These are phyloP conservation scores for Otus sunia DNA, from an alignment of 2,113 vertebrate genomes.

Conservation along the genomic window DNA sequence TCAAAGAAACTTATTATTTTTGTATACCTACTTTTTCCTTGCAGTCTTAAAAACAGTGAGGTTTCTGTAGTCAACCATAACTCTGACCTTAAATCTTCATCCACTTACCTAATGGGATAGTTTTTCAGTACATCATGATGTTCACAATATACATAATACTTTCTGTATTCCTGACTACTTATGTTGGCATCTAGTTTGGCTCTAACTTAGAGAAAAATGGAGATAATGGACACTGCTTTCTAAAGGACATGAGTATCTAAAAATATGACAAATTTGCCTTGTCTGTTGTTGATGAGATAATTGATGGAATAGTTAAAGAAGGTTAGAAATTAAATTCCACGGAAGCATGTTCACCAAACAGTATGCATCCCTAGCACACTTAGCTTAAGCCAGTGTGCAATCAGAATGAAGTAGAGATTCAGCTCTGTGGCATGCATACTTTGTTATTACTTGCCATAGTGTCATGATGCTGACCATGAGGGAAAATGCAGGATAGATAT, in stretches of 20 bases:
- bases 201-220: not conserved
- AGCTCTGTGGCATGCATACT: accelerated
- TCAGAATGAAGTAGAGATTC: not conserved
- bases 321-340: not conserved
- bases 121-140: not conserved
- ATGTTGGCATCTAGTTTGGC: not conserved
- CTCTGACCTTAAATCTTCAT: not conserved
- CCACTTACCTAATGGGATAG: not conserved
- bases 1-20: not conserved
- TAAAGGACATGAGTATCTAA: not conserved
- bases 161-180: not conserved
- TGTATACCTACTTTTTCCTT: not conserved
- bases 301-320: not conserved
- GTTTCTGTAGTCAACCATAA: not conserved
- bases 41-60: not conserved
- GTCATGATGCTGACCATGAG: not conserved
- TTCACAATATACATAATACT: not conserved
- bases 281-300: not conserved
- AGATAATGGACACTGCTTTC: not conserved
- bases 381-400: not conserved
- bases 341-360: not conserved
- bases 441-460: not conserved
- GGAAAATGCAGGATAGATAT: not conserved
- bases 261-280: not conserved
- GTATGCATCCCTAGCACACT: not conserved